Percentiles rank a stretch among this genome's conserved stretches.
These are phyloP conservation scores for Mellilla xanthometata DNA, from an alignment of 2,888 invertebrate species.

Conservation along the genomic window DNA sequence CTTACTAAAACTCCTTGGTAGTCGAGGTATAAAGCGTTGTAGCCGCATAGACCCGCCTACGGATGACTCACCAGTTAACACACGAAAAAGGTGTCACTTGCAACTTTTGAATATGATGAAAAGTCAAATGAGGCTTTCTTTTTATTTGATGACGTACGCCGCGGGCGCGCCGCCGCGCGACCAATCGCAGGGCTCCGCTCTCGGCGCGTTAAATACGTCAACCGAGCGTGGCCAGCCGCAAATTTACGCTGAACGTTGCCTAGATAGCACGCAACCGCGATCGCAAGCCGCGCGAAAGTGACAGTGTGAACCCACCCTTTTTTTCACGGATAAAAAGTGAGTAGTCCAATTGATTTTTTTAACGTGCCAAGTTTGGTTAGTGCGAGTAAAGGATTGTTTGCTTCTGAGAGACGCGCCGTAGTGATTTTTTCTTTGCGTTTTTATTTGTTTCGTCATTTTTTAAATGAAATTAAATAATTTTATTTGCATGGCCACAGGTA, in stretches of 20 bases:
- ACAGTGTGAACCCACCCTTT: slow-evolving; percentile 39
- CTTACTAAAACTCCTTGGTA: too few relatives aligned
- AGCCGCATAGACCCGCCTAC: slow-evolving; percentile 15
- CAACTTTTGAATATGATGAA: slow-evolving; percentile 39
- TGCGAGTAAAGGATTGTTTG: slow-evolving; percentile 40
- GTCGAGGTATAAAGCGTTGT: too few relatives aligned
- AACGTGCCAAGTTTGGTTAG: slow-evolving; percentile 38
- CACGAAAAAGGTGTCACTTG: slow-evolving; percentile 26
- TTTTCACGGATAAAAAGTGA: slow-evolving; percentile 51
- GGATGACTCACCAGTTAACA: slow-evolving; percentile 4
- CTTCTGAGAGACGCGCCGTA: slow-evolving; percentile 41
- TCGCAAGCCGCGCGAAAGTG: slow-evolving; percentile 48
- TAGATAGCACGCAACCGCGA: slow-evolving; percentile 53
- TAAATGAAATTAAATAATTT: too few relatives aligned
- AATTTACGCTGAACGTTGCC: slow-evolving; percentile 53
- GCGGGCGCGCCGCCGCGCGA: slow-evolving; percentile 58
- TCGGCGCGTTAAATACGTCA: slow-evolving; percentile 63
- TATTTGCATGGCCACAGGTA: too few relatives aligned
- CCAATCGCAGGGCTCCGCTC: slow-evolving; percentile 51
- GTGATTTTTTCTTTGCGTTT: too few relatives aligned
- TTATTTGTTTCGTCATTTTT: too few relatives aligned
- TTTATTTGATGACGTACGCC: slow-evolving; percentile 57
- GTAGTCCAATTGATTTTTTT: slow-evolving; percentile 43
- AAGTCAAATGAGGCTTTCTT: slow-evolving; percentile 54
- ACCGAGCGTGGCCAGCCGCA: slow-evolving; percentile 51